Conservation (phyloP, 2,113 vertebrate genomes). For the Agelaius phoeniceus region DNA sequence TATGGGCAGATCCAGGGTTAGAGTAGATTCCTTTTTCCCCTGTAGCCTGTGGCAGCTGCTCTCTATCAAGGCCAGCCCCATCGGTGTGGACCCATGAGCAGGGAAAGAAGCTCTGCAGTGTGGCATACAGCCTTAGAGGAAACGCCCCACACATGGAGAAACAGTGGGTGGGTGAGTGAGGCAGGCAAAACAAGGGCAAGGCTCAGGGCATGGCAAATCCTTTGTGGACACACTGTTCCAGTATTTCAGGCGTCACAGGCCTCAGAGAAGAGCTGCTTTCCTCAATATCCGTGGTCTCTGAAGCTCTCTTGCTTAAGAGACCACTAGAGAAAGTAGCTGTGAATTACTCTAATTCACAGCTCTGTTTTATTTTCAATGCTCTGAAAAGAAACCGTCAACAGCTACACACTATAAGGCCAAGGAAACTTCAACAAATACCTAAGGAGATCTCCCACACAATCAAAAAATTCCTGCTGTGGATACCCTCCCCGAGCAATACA, state of each 20-base stretch:
- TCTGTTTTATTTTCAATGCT: neutral
- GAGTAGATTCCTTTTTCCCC: neutral
- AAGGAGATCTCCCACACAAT: neutral
- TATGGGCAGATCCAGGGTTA: neutral
- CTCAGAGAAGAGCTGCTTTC: neutral
- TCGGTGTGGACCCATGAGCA: neutral
- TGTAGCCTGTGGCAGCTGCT: neutral
- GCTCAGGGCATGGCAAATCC: neutral
- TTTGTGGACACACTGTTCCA: neutral
- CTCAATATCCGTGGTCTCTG: neutral
- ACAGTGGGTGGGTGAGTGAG: neutral
- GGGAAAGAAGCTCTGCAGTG: neutral
- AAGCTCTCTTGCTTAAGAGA: neutral
- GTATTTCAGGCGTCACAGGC: neutral
- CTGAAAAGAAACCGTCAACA: neutral
- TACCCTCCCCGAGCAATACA: constrained; percentile 24
- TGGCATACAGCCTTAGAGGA: neutral
- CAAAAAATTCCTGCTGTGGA: neutral
- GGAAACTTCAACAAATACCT: neutral
- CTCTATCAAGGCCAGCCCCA: neutral
- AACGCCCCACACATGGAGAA: neutral
- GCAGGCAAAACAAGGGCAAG: neutral
- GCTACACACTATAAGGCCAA: neutral
- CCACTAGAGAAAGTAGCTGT: neutral
- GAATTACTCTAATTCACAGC: constrained; percentile 7